Percentiles rank a stretch among this genome's conserved stretches.
Evolutionary conservation across 2,888 invertebrate species (phyloP).

Genomic region (Caenorhabditis wallacei): DNA sequence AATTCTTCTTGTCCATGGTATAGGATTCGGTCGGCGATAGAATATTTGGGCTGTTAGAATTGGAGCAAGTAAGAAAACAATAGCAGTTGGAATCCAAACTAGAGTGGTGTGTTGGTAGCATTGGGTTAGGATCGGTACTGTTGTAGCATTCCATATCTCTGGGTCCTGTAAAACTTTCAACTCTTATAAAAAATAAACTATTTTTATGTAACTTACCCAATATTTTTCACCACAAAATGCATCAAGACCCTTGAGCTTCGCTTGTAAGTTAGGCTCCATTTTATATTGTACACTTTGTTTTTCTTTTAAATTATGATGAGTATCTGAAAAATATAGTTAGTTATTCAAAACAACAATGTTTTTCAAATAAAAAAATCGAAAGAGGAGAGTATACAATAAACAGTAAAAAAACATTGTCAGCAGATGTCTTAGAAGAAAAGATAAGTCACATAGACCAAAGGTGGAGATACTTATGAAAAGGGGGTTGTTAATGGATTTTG

Average conservation of each 20-base stretch:
- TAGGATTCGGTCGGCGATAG: conserved; percentile 67
- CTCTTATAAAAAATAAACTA: background rate
- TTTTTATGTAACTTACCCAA: conserved; percentile 71
- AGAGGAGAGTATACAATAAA: too few species aligned
- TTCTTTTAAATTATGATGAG: background rate
- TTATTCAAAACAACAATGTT: background rate
- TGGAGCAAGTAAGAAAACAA: conserved; percentile 76
- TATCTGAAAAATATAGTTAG: conserved; percentile 5
- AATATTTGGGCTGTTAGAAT: conserved; percentile 77
- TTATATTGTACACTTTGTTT: background rate
- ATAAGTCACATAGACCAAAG: too few species aligned
- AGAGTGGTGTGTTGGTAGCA: conserved; percentile 95
- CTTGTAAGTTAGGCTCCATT: conserved; percentile 60
- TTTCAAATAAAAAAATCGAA: conserved; percentile 6
- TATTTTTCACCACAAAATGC: conserved; percentile 79
- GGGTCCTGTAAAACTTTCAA: conserved; percentile 87
- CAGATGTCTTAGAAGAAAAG: too few species aligned
- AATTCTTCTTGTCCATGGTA: conserved; percentile 79
- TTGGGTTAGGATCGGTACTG: conserved; percentile 91
- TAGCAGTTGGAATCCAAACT: conserved; percentile 90
- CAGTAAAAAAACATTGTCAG: too few species aligned
- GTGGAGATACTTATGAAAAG: too few species aligned
- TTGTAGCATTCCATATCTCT: conserved; percentile 88
- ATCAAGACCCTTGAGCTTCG: conserved; percentile 69
- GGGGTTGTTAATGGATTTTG: too few species aligned